Conservation (phyloP, 2,113 vertebrate species). For the Ceuthmochares aereus region DNA sequence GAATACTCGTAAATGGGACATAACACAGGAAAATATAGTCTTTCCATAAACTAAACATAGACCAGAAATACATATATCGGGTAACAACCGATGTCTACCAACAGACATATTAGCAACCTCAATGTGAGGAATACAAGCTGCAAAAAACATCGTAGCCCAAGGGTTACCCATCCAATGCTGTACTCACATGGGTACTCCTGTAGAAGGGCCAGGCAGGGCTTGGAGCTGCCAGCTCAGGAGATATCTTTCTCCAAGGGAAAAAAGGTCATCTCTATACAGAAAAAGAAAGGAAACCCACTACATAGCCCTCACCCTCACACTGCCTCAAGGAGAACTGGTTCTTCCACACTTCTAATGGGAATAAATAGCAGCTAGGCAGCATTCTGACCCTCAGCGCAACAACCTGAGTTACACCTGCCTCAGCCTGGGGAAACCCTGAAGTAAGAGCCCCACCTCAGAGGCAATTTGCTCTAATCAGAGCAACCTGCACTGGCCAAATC, state of each 20-base stretch:
- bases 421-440: background rate
- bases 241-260: fast-evolving
- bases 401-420: fast-evolving
- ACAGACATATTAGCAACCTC: background rate
- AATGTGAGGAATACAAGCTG: background rate
- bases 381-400: background rate
- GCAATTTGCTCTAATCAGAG: background rate
- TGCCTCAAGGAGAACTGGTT: too few relatives aligned
- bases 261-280: fast-evolving
- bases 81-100: background rate
- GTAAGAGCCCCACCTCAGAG: background rate
- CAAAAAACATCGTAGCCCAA: background rate
- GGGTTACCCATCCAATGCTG: fast-evolving
- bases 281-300: fast-evolving
- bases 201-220: fast-evolving
- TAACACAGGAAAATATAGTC: background rate
- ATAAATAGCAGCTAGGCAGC: background rate
- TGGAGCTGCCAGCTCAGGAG: fast-evolving
- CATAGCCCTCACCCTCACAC: fast-evolving
- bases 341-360: fast-evolving
- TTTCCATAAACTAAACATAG: background rate
- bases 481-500: background rate
- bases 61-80: background rate
- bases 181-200: fast-evolving
- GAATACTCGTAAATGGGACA: background rate